These are phyloP conservation scores for Cisticola juncidis DNA, from an alignment of 2,113 vertebrate species.

Conservation along the genomic window DNA sequence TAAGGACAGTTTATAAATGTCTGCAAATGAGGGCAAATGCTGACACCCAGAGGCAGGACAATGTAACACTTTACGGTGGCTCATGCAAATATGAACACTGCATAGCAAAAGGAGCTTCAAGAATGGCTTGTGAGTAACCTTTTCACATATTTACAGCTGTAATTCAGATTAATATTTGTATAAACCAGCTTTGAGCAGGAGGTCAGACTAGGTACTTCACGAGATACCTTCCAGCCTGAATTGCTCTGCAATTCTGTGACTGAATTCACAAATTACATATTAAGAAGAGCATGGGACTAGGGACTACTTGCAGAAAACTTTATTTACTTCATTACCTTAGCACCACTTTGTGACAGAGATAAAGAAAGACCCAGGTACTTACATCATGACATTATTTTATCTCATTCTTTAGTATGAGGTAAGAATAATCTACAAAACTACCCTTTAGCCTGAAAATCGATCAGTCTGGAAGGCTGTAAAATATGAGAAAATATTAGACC, in stretches of 20 bases:
- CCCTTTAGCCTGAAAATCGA: neutral
- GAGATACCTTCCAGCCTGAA: neutral
- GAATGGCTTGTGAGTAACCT: neutral
- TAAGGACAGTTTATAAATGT: neutral
- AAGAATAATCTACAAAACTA: neutral
- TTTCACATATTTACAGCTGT: neutral
- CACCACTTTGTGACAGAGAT: neutral
- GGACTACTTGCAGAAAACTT: neutral
- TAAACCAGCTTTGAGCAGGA: neutral
- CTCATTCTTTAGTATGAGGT: neutral
- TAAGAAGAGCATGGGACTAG: neutral
- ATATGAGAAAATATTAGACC: neutral
- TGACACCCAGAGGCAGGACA: constrained; percentile 52
- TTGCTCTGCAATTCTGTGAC: neutral
- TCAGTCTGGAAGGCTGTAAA: neutral
- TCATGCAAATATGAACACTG: neutral
- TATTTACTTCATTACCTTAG: neutral
- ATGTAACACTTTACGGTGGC: neutral
- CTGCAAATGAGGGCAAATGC: neutral
- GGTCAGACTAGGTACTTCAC: neutral
- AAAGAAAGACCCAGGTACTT: neutral
- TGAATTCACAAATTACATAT: neutral
- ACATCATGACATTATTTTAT: neutral
- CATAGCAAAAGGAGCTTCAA: neutral
- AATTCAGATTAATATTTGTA: neutral